Conservation (phyloP, 2,888 invertebrate species). For the Lycaena phlaeas region DNA sequence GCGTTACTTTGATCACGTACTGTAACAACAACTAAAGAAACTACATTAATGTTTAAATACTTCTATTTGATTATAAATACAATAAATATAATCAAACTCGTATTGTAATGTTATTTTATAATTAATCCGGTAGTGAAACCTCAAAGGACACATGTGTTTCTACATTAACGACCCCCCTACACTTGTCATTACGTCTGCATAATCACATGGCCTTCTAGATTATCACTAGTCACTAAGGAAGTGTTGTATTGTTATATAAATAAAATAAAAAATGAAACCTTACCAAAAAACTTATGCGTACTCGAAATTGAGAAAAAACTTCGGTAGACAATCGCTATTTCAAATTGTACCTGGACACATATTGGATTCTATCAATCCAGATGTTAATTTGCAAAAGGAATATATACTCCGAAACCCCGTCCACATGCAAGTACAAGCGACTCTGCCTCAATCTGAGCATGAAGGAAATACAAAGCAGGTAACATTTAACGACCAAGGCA, state of each 20-base stretch:
- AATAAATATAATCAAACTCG: background rate
- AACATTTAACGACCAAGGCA: slow-evolving; percentile 72
- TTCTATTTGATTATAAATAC: background rate
- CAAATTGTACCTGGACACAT: slow-evolving; percentile 49
- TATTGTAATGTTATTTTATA: slow-evolving; percentile 1
- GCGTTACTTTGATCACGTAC: too few species aligned
- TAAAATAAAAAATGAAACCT: slow-evolving; percentile 28
- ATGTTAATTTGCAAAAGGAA: slow-evolving; percentile 43
- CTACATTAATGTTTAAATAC: too few species aligned
- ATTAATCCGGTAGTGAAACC: slow-evolving; percentile 9
- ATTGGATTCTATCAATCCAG: slow-evolving; percentile 51
- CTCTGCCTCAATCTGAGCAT: slow-evolving; percentile 54
- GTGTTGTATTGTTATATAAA: slow-evolving; percentile 11
- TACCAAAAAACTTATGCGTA: slow-evolving; percentile 51
- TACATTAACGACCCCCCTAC: slow-evolving; percentile 28
- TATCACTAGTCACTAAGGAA: slow-evolving; percentile 18
- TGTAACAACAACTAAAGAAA: too few species aligned
- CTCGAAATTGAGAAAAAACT: slow-evolving; percentile 57
- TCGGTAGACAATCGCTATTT: slow-evolving; percentile 66
- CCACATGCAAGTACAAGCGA: slow-evolving; percentile 57
- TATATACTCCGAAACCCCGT: slow-evolving; percentile 69
- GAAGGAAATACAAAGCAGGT: slow-evolving; percentile 76
- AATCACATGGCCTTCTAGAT: slow-evolving; percentile 45
- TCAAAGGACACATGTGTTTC: slow-evolving; percentile 47
- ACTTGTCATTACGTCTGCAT: slow-evolving; percentile 21